phyloP scores from a whole-genome alignment of 1,140 invertebrate species.

The Aphaenogaster floridana region DNA sequence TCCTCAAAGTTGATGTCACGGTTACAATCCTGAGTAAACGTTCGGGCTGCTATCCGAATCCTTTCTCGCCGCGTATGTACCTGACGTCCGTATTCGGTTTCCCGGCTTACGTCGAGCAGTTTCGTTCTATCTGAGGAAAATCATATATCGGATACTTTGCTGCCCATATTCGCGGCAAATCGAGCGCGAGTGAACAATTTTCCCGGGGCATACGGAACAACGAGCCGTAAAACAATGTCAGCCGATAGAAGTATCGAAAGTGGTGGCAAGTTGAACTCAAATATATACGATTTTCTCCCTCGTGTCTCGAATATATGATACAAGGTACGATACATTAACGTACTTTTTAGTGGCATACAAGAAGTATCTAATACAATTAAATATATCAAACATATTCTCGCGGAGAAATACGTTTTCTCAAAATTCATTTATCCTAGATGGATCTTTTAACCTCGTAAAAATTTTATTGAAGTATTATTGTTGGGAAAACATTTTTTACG shows the following conservation, averaged over 20 bases:
- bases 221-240: constrained; percentile 64
- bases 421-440: neutral
- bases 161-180: constrained; percentile 58
- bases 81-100: constrained; percentile 42
- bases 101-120: constrained; percentile 31
- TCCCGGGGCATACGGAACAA: constrained; percentile 48
- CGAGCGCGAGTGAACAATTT: constrained; percentile 63
- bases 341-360: neutral
- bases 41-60: constrained; percentile 30
- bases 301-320: neutral
- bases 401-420: neutral
- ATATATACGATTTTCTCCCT: constrained; percentile 28
- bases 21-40: constrained; percentile 29
- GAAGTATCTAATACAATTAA: neutral
- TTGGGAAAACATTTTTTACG: neutral
- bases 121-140: constrained; percentile 35
- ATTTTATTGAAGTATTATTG: neutral
- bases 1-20: constrained; percentile 3
- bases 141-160: constrained; percentile 61
- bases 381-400: neutral
- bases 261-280: neutral
- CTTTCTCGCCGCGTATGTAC: constrained; percentile 2
- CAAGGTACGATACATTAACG: neutral
- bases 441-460: neutral
- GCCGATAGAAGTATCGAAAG: constrained; percentile 20